Percentiles rank a stretch among this genome's conserved stretches.
Conservation (phyloP, 1,140 invertebrate genomes). For the Drosophila chauvacae region DNA sequence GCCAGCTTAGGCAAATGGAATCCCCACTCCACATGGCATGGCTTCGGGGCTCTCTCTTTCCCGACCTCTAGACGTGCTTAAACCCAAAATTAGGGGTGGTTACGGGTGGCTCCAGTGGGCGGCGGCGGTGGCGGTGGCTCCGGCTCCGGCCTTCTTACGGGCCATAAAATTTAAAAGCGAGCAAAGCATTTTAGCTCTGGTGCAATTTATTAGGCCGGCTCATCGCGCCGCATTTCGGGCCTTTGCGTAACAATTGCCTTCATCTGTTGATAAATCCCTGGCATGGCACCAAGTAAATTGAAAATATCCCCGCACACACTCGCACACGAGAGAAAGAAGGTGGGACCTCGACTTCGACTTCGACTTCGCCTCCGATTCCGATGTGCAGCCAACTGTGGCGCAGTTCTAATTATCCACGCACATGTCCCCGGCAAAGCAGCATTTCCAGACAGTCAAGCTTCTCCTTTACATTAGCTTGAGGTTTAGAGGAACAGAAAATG, state of each 20-base stretch:
- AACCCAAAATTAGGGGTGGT: constrained; percentile 76
- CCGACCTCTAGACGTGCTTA: constrained; percentile 59
- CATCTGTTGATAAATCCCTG: constrained; percentile 82
- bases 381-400: constrained; percentile 76
- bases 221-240: constrained; percentile 67
- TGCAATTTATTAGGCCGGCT: constrained; percentile 80
- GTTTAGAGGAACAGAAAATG: background rate
- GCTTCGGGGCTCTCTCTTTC: constrained; percentile 17
- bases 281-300: constrained; percentile 81
- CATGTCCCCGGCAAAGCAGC: constrained; percentile 62
- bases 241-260: constrained; percentile 80
- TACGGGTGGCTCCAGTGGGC: constrained; percentile 35
- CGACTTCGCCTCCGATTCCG: constrained; percentile 25
- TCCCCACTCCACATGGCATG: constrained; percentile 43
- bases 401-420: constrained; percentile 82
- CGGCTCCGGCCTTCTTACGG: constrained; percentile 69
- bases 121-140: background rate
- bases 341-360: constrained; percentile 23
- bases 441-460: constrained; percentile 23
- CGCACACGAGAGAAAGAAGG: constrained; percentile 23
- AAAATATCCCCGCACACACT: constrained; percentile 62
- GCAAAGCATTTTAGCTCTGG: constrained; percentile 82
- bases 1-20: constrained; percentile 76
- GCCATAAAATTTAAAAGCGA: constrained; percentile 83
- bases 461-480: constrained; percentile 2